Evolutionary conservation across 2,113 vertebrate genomes (phyloP).

Genomic region (Pteruthius melanotis): DNA sequence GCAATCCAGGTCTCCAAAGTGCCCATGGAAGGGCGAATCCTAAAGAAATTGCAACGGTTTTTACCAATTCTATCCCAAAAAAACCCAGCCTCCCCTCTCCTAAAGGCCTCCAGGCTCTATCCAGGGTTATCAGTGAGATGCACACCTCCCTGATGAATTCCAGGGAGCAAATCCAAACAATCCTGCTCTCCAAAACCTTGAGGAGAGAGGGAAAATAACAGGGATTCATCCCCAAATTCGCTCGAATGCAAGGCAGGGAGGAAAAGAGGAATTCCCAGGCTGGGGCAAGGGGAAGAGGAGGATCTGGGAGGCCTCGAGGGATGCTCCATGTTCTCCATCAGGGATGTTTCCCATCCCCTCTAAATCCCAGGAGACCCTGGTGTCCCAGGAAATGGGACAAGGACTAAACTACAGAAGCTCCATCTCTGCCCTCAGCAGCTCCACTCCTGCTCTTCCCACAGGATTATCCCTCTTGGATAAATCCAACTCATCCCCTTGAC

Average conservation of each 20-base stretch:
- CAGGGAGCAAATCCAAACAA: neutral
- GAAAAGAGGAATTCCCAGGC: neutral
- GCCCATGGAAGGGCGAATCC: neutral
- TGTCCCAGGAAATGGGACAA: neutral
- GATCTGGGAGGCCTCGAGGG: neutral
- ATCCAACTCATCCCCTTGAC: neutral
- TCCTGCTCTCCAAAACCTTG: neutral
- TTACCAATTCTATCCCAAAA: neutral
- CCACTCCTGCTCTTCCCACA: fast-evolving
- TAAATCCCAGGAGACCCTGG: neutral
- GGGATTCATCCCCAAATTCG: neutral
- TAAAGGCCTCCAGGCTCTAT: neutral
- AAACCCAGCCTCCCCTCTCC: neutral
- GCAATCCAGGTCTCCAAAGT: fast-evolving
- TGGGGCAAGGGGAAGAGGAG: neutral
- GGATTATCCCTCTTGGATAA: neutral
- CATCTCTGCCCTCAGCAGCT: neutral
- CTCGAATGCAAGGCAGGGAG: neutral
- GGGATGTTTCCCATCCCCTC: neutral
- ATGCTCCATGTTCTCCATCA: neutral
- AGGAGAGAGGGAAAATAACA: neutral
- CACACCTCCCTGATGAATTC: neutral
- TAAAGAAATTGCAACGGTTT: neutral
- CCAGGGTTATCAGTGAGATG: neutral
- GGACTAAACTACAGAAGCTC: neutral